Percentiles rank a stretch among this genome's conserved stretches.
Evolutionary conservation across 2,113 vertebrate genomes (phyloP).

Genomic region (Damaliscus lunatus): DNA sequence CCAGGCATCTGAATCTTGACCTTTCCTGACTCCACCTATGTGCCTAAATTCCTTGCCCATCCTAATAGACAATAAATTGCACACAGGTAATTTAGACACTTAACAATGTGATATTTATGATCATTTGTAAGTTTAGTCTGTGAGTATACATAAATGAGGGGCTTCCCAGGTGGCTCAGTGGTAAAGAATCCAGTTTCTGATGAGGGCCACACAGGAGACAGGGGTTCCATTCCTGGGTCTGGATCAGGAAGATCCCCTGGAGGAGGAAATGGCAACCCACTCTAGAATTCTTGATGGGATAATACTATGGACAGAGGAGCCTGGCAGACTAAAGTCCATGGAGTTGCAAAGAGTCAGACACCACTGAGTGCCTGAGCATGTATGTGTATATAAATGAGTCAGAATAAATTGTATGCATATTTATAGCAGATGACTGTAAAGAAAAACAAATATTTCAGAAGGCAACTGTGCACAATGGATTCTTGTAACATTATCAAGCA

Average conservation of each 20-base stretch:
- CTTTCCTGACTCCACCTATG: background rate
- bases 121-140: background rate
- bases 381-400: background rate
- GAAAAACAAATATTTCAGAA: background rate
- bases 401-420: background rate
- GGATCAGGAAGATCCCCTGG: background rate
- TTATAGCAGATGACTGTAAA: background rate
- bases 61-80: background rate
- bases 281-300: background rate
- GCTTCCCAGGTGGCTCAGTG: background rate
- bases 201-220: accelerated
- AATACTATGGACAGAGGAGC: background rate
- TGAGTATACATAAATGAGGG: background rate
- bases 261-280: background rate
- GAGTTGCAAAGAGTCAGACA: background rate
- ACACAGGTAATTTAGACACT: background rate
- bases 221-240: background rate
- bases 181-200: background rate
- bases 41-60: background rate
- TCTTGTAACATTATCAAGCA: background rate
- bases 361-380: background rate
- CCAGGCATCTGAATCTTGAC: background rate
- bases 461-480: background rate
- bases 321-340: background rate
- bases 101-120: background rate